A percentile compares a stretch with the other conserved stretches of the same genome.
Conservation (phyloP, 2,888 invertebrate species). For the Hydropsyche betteni region DNA sequence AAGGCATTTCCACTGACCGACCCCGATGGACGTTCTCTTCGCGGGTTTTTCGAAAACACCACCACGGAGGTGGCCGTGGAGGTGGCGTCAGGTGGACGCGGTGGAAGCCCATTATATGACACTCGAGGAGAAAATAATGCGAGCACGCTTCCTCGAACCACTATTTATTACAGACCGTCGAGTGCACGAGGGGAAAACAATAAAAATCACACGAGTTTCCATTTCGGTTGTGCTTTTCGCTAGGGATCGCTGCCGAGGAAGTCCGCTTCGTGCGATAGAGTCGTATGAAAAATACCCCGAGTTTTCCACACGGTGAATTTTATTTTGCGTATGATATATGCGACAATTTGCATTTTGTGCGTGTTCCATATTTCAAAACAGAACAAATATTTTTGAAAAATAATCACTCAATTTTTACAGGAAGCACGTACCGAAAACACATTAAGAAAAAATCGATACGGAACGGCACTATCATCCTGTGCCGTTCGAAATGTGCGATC, state of each 20-base stretch:
- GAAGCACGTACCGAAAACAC: too few species aligned
- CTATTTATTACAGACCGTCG: conserved; percentile 32
- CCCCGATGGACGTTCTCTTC: conserved; percentile 40
- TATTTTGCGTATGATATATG: neutral
- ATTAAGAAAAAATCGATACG: too few species aligned
- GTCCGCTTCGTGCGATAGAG: too few species aligned
- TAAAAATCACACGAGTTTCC: conserved; percentile 35
- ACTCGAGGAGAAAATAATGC: conserved; percentile 36
- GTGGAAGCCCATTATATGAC: conserved; percentile 40
- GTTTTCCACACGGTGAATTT: too few species aligned
- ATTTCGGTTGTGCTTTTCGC: neutral
- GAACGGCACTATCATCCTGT: too few species aligned
- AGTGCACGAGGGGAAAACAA: conserved; percentile 31
- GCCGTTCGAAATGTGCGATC: neutral
- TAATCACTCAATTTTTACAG: too few species aligned
- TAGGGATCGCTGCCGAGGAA: neutral
- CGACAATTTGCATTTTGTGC: too few species aligned
- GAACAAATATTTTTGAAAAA: too few species aligned
- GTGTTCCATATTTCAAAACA: too few species aligned
- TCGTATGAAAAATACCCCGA: too few species aligned
- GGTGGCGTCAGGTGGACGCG: conserved; percentile 33
- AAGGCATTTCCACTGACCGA: conserved; percentile 37
- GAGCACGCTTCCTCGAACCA: conserved; percentile 18
- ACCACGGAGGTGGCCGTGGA: neutral
- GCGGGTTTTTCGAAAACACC: conserved; percentile 34